Evolutionary conservation across 2,888 invertebrate species (phyloP), one percentile per base, ranked within the genome.

Genomic region (Maniola hyperantus): DNA sequence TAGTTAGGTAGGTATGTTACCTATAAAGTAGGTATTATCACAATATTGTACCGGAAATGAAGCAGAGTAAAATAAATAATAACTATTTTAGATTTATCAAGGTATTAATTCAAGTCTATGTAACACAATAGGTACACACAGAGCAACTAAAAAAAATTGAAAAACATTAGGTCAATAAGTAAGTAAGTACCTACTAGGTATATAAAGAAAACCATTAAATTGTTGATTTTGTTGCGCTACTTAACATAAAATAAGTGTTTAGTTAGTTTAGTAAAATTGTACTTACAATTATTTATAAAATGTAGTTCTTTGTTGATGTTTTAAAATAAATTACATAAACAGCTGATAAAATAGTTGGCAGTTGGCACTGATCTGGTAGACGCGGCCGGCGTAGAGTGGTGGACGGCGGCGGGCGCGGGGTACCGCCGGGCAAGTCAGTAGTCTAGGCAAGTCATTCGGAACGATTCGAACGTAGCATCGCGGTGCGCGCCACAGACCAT

Each of bases 401-500:
- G 36, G 48, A 34, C 36, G 6, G 39, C 15, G 51, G 63, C 51
- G 65, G 42, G 53, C 61, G 65, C 34, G 46, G 68, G 61, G 55
- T n/a, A 6, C 13, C 13, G 18, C 13, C 13, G 18, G 46, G 26
- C 50, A 10, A 51, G 48, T n/a, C 18, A 48, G 48, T 54, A 57
- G 50, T 57, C 18, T 57, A 42, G 36, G 48, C 62, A 8, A 48
- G 62, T 62, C 39, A 53, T 42, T 65, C 62, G 13, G 42, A 26
- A 44, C 62, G 62, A 10, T 70, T 50, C 51, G 54, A 66, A 68
- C 66, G 66, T 60, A 68, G 68, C 64, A 53, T 51, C 59, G 62
- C 61, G 48, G 48, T 60, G 68, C 64, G 61, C 63, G 64, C 53
- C 70, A 64, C 69, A 69, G 71, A 70, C 72, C 70, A 71, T 74